A percentile compares a stretch with the other conserved stretches of the same genome.
These are phyloP conservation scores for Malaclemys terrapin DNA, from an alignment of 2,113 vertebrate species.

Conservation along the genomic window DNA sequence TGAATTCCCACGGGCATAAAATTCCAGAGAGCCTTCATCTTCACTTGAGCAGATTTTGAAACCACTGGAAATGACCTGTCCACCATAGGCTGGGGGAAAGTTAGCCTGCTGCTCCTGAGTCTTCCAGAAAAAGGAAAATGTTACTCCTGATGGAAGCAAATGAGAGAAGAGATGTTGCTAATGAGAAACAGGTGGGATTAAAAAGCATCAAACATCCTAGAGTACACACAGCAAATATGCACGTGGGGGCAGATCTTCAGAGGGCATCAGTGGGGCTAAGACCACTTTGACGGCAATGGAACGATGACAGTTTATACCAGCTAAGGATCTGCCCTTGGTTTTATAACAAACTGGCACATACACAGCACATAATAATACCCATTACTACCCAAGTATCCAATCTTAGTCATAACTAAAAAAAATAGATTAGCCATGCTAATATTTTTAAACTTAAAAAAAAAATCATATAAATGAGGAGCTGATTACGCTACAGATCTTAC, in stretches of 20 bases:
- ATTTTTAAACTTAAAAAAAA: neutral
- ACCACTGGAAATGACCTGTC: constrained; percentile 91
- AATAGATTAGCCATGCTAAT: neutral
- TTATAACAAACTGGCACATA: neutral
- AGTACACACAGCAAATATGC: neutral
- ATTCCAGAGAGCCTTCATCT: constrained; percentile 87
- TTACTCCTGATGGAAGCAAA: constrained; percentile 84
- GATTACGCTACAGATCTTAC: neutral
- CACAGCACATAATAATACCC: neutral
- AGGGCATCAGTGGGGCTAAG: neutral
- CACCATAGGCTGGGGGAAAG: constrained; percentile 83
- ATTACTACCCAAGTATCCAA: neutral
- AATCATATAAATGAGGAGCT: neutral
- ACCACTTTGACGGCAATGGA: neutral
- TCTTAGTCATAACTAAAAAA: neutral
- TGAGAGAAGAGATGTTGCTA: neutral
- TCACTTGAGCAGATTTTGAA: constrained; percentile 90
- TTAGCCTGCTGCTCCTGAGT: constrained; percentile 74
- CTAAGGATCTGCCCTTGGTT: neutral
- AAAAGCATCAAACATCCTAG: neutral
- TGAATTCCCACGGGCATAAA: constrained; percentile 87
- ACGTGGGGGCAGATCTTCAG: neutral
- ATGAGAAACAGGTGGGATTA: neutral
- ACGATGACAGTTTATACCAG: neutral
- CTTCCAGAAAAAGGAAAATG: constrained; percentile 99